Evolutionary conservation across 2,888 invertebrate genomes (phyloP).

Genomic region (Germaria angustata): DNA sequence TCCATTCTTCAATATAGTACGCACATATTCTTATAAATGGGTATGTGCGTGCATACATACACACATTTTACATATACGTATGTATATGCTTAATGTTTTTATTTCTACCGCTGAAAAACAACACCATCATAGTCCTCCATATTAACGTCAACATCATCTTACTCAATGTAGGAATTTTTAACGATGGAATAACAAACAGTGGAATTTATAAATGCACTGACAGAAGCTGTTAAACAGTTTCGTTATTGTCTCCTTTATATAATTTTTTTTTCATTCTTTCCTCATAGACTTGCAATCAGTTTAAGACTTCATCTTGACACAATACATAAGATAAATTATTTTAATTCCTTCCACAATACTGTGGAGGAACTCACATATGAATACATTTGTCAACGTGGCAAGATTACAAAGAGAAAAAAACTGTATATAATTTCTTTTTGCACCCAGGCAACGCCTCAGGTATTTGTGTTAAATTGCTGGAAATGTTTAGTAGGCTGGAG

Average conservation of each 20-base stretch:
- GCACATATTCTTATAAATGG: no score
- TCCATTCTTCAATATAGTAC: slow-evolving; percentile 4
- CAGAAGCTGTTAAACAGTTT: slow-evolving; percentile 64
- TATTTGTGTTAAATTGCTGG: slow-evolving; percentile 56
- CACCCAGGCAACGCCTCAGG: slow-evolving; percentile 49
- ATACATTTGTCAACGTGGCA: slow-evolving; percentile 9
- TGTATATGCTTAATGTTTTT: background rate
- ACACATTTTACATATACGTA: background rate
- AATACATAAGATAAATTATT: slow-evolving; percentile 50
- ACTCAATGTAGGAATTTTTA: slow-evolving; percentile 23
- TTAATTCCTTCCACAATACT: slow-evolving; percentile 39
- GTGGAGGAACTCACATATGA: slow-evolving; percentile 27
- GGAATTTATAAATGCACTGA: slow-evolving; percentile 65
- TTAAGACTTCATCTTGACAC: slow-evolving; percentile 57
- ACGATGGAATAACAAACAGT: slow-evolving; percentile 39
- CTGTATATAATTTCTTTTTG: background rate
- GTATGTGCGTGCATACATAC: no score
- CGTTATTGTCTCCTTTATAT: slow-evolving; percentile 39
- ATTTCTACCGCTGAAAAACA: slow-evolving; percentile 26
- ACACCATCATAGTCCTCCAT: slow-evolving; percentile 29
- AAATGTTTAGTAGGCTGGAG: slow-evolving; percentile 16
- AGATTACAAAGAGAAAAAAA: background rate
- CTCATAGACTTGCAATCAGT: slow-evolving; percentile 56
- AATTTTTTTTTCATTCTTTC: background rate
- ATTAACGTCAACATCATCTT: slow-evolving; percentile 51